These are phyloP conservation scores for Drosophila sordidapex DNA, from an alignment of 2,888 invertebrate species.

Conservation along the genomic window DNA sequence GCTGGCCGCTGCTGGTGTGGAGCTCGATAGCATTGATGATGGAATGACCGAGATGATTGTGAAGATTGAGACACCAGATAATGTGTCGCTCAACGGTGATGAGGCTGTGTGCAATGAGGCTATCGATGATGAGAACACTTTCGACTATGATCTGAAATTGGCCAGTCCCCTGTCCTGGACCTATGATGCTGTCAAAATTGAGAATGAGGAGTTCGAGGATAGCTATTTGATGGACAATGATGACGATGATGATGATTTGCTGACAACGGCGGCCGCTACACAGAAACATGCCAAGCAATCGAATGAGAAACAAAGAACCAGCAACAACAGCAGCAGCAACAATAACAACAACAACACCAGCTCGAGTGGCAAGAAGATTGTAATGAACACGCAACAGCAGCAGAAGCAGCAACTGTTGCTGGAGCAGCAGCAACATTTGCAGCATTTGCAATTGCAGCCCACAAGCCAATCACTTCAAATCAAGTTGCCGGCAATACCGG, in stretches of 20 bases:
- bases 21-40: conserved; percentile 81
- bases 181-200: conserved; percentile 84
- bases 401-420: conserved; percentile 73
- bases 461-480: conserved; percentile 80
- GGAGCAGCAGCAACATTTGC: conserved; percentile 81
- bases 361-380: conserved; percentile 44
- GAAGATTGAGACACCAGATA: conserved; percentile 81
- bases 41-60: conserved; percentile 83
- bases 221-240: conserved; percentile 80
- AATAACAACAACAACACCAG: conserved; percentile 16
- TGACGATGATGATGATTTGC: conserved; percentile 81
- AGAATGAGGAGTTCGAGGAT: conserved; percentile 84
- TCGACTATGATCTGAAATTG: conserved; percentile 84
- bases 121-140: conserved; percentile 75
- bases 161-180: conserved; percentile 85
- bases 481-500: conserved; percentile 80
- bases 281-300: conserved; percentile 79
- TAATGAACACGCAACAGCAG: conserved; percentile 64
- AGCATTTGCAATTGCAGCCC: conserved; percentile 79
- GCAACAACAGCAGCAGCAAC: conserved; percentile 60
- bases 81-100: conserved; percentile 75
- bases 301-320: conserved; percentile 54
- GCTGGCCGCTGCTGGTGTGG: conserved; percentile 80
- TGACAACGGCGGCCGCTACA: conserved; percentile 77
- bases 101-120: conserved; percentile 77